These are phyloP conservation scores for Heliothis subflexa DNA, from an alignment of 1,140 invertebrate genomes.

Conservation along the genomic window DNA sequence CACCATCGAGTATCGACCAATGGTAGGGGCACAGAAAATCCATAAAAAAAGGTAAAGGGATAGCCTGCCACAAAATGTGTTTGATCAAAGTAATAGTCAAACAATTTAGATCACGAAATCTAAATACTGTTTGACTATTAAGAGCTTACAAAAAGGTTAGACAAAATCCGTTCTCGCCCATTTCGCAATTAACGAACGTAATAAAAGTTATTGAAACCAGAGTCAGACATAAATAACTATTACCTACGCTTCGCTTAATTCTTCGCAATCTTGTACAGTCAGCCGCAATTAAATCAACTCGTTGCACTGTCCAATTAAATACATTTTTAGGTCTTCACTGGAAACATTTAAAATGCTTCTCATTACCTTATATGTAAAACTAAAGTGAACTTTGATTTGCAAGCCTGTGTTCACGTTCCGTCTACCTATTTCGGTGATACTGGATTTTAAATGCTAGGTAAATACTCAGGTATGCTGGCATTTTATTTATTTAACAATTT, in stretches of 20 bases:
- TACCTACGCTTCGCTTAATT: not conserved
- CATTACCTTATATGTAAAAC: not conserved
- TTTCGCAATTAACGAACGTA: too few relatives aligned
- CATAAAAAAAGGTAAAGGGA: too few relatives aligned
- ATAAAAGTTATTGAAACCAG: too few relatives aligned
- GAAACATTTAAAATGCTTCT: constrained; percentile 24
- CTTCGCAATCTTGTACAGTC: constrained; percentile 4
- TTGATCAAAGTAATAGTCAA: too few relatives aligned
- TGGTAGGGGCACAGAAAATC: too few relatives aligned
- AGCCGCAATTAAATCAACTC: constrained; percentile 23
- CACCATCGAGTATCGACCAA: too few relatives aligned
- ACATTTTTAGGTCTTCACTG: constrained; percentile 25
- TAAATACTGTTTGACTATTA: too few relatives aligned
- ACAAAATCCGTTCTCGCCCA: too few relatives aligned
- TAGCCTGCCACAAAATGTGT: too few relatives aligned
- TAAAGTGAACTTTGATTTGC: constrained; percentile 7
- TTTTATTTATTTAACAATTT: too few relatives aligned
- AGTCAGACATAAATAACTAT: not conserved
- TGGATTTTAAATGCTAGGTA: not conserved
- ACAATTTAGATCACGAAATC: too few relatives aligned
- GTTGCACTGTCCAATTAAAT: constrained; percentile 14
- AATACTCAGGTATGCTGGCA: not conserved
- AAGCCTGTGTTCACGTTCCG: not conserved
- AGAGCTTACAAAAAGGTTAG: too few relatives aligned
- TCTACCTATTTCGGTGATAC: not conserved